Base-by-base conservation (phyloP, 2,888 invertebrate genomes). In the Poecilobothrus nobilitatus region DNA sequence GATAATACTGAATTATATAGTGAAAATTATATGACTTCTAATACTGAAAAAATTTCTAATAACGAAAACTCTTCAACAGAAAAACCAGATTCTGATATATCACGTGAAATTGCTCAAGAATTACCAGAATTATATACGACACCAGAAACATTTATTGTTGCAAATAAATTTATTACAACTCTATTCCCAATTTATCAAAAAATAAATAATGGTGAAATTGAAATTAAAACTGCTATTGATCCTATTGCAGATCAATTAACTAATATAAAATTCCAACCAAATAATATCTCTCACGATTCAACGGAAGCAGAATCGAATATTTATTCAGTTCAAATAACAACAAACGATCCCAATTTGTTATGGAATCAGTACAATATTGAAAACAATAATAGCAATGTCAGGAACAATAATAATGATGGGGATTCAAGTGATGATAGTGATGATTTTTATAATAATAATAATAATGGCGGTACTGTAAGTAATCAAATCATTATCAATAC, bases 361-460 rank as follows among this genome's bases (percentile, higher is more conserved):
- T 20, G 22, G 63, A 20, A 63, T n/a, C 20, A 34, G 6, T 10
- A 34, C 27, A 65, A 65, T 65, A 65, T 18, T n/a, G 65, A 65
- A 65, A 9, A n/a, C 53, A 53, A 53, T 53, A 53, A 53, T 18
- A 53, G 15, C 15, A 53, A 53, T 18, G 7, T 12, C 15, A 15
- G 1, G 71, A 71, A 1, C 68, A 68, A 8, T 71, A 72, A 20
- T 71, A 73, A 0, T 2, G 22, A 67, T 15, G 37, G 18, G 9
- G 69, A 71, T 18, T 65, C 70, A 6, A 73, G 71, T 2, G 71
- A 71, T 37, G 20, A 62, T 6, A 68, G 70, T 0, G 53, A n/a
- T 53, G 53, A 72, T 73, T 33, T 67, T 77, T 0, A 73, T 76
- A n/a, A 76, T 53, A n/a, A 53, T 53, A 37, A 34, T 34, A 70